A percentile compares a stretch with the other conserved stretches of the same genome.
These are phyloP conservation scores for Drosophila percnosoma DNA, from an alignment of 2,888 invertebrate genomes.

Conservation along the genomic window DNA sequence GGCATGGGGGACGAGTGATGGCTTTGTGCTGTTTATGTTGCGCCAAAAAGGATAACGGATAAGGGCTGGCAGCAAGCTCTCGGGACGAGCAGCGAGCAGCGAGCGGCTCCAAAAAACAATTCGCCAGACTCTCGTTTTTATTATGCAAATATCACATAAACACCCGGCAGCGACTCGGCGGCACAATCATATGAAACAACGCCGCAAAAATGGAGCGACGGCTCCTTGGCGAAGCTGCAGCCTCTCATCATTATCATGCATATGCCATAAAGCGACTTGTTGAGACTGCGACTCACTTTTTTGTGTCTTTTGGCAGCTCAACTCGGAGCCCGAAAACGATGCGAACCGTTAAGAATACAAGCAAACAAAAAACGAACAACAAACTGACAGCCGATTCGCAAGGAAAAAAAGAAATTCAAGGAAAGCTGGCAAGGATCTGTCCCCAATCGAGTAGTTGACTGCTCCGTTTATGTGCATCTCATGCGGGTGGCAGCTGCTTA, in stretches of 20 bases:
- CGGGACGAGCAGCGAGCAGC: constrained; percentile 15
- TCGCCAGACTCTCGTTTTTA: constrained; percentile 77
- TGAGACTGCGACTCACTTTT: constrained; percentile 53
- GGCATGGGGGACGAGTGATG: constrained; percentile 24
- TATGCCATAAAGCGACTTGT: constrained; percentile 81
- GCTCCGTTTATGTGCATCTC: constrained; percentile 23
- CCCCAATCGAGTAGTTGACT: constrained; percentile 1
- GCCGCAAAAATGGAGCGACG: constrained; percentile 55
- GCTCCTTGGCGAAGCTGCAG: constrained; percentile 29
- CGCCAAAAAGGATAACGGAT: constrained; percentile 67
- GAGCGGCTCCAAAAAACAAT: constrained; percentile 9
- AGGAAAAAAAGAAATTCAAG: constrained; percentile 31
- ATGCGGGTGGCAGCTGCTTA: constrained; percentile 63
- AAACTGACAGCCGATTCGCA: constrained; percentile 48
- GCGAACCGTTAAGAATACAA: constrained; percentile 2
- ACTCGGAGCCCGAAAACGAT: constrained; percentile 12
- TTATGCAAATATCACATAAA: constrained; percentile 83
- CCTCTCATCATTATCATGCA: constrained; percentile 77
- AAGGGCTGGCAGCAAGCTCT: constrained; percentile 56
- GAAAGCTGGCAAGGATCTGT: constrained; percentile 16
- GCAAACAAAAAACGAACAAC: constrained; percentile 33
- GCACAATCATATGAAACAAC: constrained; percentile 73
- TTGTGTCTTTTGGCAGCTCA: constrained; percentile 35
- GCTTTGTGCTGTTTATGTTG: constrained; percentile 57
- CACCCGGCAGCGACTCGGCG: constrained; percentile 77